Conservation (phyloP, 2,888 invertebrate species). For the Iphiclides podalirius region DNA sequence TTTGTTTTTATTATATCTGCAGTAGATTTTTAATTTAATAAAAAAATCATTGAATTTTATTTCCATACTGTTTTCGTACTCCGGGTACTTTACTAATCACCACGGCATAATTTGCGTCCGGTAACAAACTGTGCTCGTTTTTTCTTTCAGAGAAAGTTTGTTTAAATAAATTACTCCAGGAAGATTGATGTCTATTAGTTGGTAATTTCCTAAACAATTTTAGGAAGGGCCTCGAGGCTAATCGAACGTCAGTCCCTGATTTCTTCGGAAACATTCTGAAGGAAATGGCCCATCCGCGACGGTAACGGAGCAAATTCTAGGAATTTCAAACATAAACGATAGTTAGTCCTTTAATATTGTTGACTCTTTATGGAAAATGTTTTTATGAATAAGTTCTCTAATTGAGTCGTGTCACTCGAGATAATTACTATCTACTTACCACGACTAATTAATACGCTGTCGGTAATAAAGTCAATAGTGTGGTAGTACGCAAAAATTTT, state of each 20-base stretch:
- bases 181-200: slow-evolving; percentile 64
- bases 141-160: slow-evolving; percentile 42
- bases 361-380: neutral
- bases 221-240: slow-evolving; percentile 35
- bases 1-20: too few species aligned
- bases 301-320: slow-evolving; percentile 5
- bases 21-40: too few species aligned
- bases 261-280: slow-evolving; percentile 17
- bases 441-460: too few species aligned
- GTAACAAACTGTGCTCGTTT: slow-evolving; percentile 55
- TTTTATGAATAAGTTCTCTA: neutral
- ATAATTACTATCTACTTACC: too few species aligned
- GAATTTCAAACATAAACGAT: slow-evolving; percentile 11
- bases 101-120: slow-evolving; percentile 57
- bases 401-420: too few species aligned
- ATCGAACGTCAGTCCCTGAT: slow-evolving; percentile 35
- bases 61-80: slow-evolving; percentile 45
- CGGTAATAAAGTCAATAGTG: too few species aligned
- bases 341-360: neutral
- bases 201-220: slow-evolving; percentile 55
- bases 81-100: slow-evolving; percentile 35
- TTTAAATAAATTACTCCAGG: slow-evolving; percentile 48
- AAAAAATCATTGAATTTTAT: slow-evolving; percentile 27
- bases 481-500: too few species aligned
- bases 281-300: slow-evolving; percentile 14